Evolutionary conservation across 2,888 invertebrate genomes (phyloP), one percentile per base, ranked within the genome.

Genomic region (Leucophenga montana): DNA sequence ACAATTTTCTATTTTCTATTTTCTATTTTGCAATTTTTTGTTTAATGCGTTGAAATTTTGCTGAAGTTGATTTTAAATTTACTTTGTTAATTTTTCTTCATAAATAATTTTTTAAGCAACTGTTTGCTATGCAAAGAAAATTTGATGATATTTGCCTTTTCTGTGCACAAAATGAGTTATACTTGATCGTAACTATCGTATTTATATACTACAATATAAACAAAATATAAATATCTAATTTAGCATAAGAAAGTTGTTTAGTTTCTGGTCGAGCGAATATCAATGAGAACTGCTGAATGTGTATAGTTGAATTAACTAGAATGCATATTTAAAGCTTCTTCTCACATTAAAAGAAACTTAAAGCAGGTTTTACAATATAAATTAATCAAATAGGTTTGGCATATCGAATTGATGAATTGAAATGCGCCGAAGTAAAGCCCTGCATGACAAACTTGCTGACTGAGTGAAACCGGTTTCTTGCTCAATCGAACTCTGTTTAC

Each of bases 131-230:
- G 62, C 46, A 64, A 64, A 46, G 46, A 64, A 64, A 46, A 64
- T 20, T 64, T 64, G 46, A 64, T 46, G 48, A 48, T 64, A 64
- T 64, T 64, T 64, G 62, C 62, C 62, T 64, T 64, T 64, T 64
- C 22, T 64, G 46, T 64, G 62, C 62, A 64, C 62, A 16, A 44
- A 39, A 20, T 27, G 13, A 44, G 39, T 27, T 46, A 44, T 18
- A 31, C 31, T 56, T 62, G 61, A 20, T 44, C 27, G n/a, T n/a
- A n/a, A n/a, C n/a, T n/a, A n/a, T 27, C 4, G 27, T 27, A 48
- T 14, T 48, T 3, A 3, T 71, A 72, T 57, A 44, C 20, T n/a
- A n/a, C n/a, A n/a, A 62, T 73, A 73, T 70, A 57, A 31, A 67
- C 8, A 57, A 27, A 57, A 57, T 27, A 57, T 57, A 5, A 31